Evolutionary conservation across 2,888 invertebrate species (phyloP).

Genomic region (Bhutanitis thaidina): DNA sequence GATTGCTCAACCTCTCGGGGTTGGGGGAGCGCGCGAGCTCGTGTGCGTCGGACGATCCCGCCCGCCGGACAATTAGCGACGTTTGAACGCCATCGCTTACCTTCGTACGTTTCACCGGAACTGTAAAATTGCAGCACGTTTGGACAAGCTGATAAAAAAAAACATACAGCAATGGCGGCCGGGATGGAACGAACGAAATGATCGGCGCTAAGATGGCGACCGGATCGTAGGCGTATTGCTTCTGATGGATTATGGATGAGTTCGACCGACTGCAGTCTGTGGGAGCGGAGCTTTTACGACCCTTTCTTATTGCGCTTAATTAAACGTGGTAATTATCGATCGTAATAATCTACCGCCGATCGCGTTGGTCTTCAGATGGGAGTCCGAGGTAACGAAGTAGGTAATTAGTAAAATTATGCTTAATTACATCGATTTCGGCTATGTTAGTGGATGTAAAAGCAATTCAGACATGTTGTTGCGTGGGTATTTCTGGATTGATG

Average conservation of each 20-base stretch:
- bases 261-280: neutral
- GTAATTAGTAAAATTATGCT: conserved; percentile 16
- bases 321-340: conserved; percentile 10
- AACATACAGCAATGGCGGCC: too few relatives aligned
- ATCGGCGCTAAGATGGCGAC: neutral
- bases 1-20: conserved; percentile 39
- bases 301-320: conserved; percentile 10
- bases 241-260: too few relatives aligned
- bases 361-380: conserved; percentile 6
- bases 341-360: conserved; percentile 1
- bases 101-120: neutral
- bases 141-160: neutral
- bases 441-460: conserved; percentile 1
- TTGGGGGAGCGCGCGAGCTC: neutral
- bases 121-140: neutral
- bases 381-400: conserved; percentile 7
- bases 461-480: neutral
- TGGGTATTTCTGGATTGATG: neutral
- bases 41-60: neutral
- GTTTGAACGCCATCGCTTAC: neutral
- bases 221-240: neutral
- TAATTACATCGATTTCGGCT: conserved; percentile 16
- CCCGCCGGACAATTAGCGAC: neutral
- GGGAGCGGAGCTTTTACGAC: conserved; percentile 1
- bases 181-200: neutral